Evolutionary conservation across 2,888 invertebrate genomes (phyloP), one percentile per base, ranked within the genome.

Genomic region (Leptura quadrifasciata): DNA sequence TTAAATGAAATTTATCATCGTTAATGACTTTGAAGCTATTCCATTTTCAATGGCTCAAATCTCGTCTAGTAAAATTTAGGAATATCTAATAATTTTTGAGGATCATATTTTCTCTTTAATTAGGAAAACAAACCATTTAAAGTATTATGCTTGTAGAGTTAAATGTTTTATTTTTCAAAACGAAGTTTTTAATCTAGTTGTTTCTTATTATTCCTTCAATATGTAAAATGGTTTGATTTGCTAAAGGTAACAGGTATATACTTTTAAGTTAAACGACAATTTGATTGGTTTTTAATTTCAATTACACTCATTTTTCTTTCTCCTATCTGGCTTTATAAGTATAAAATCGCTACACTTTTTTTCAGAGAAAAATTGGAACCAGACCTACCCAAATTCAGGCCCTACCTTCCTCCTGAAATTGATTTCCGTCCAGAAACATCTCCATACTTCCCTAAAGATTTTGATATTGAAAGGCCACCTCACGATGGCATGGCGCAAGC

Each of bases 371-470:
- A 94, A 86, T 90, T 96, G 20, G 93, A 95, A 85, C 95, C 95
- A 0, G 95, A 95, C 67, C 93, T 94, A 71, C 94, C 95, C 0
- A 95, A 94, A 85, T 94, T 94, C 88, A 92, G 94, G 83, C 95
- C 96, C 0, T 95, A 95, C 84, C 89, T 97, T 63, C 93, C 94
- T 69, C 94, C 95, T 1, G 95, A 95, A 31, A 94, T 94, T 73
- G 95, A 95, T 85, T 96, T 96, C 89, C 92, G 95, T 31, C 96
- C 96, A 2, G 96, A 96, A 81, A 95, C 94, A 0, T 96, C 95
- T 3, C 95, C 95, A 0, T 96, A 95, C 90, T 96, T 96, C 91
- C 96, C 97, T 0, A 97, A 95, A 90, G 96, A 97, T 89, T 97
- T 96, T 86, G 97, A 97, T 87, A 94, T 97, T 79, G 96, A 96